Conservation (phyloP, 2,888 invertebrate genomes). For the Caenorhabditis japonica region DNA sequence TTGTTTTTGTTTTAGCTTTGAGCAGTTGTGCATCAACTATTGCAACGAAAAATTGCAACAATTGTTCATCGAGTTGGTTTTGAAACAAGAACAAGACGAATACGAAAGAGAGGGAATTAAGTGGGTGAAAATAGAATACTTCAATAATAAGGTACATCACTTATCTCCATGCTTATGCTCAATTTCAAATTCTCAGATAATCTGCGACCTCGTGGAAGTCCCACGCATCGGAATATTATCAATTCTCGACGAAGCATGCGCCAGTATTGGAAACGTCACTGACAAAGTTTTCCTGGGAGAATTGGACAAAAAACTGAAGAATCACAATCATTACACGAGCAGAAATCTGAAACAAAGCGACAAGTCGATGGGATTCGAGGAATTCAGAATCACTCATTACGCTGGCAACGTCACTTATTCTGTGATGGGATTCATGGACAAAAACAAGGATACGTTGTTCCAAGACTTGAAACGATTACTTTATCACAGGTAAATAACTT, state of each 20-base stretch:
- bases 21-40: conserved; percentile 99
- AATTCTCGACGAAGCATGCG: conserved; percentile 96
- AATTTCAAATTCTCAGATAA: conserved; percentile 80
- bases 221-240: conserved; percentile 91
- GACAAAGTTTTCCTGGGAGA: conserved; percentile 87
- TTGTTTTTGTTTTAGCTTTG: conserved; percentile 81
- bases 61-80: conserved; percentile 94
- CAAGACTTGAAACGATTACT: conserved; percentile 95
- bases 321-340: conserved; percentile 91
- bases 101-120: conserved; percentile 92
- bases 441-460: conserved; percentile 95
- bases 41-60: conserved; percentile 99
- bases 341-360: conserved; percentile 82
- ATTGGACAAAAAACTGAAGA: conserved; percentile 89
- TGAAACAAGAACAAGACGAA: conserved; percentile 98
- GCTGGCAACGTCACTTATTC: conserved; percentile 96
- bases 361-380: conserved; percentile 79
- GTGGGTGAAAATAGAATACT: conserved; percentile 85
- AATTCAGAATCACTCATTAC: conserved; percentile 85
- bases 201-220: conserved; percentile 94
- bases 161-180: not conserved
- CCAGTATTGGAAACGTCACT: conserved; percentile 92
- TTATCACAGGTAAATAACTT: conserved; percentile 81
- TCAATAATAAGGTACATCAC: conserved; percentile 86
- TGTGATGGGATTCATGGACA: conserved; percentile 92